Percentiles rank a stretch among this genome's conserved stretches.
Conservation (phyloP, 2,113 vertebrate species). For the Empidonax alnorum region DNA sequence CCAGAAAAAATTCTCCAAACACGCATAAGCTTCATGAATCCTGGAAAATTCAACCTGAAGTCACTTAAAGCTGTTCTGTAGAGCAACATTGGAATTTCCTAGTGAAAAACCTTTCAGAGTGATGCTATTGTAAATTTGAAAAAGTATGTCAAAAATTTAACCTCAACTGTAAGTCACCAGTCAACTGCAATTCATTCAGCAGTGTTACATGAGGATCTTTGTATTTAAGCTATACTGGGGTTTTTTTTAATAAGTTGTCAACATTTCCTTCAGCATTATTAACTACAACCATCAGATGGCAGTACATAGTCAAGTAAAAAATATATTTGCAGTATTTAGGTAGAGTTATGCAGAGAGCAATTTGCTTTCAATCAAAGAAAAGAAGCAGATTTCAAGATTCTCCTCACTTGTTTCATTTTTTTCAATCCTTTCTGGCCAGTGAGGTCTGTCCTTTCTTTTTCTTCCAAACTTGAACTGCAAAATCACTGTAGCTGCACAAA, state of each 20-base stretch:
- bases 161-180: neutral
- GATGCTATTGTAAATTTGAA: neutral
- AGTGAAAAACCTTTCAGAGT: neutral
- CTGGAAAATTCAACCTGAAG: neutral
- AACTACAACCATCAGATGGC: slow-evolving; percentile 47
- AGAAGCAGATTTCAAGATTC: neutral
- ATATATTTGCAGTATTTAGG: neutral
- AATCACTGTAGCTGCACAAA: neutral
- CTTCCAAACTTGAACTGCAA: neutral
- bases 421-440: neutral
- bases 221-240: neutral
- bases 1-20: neutral
- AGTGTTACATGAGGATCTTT: neutral
- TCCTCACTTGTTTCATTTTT: neutral
- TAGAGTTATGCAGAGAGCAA: neutral
- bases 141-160: neutral
- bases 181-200: neutral
- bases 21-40: neutral
- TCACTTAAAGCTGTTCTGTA: neutral
- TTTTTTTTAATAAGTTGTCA: neutral
- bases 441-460: neutral
- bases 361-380: neutral
- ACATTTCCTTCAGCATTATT: neutral
- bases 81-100: neutral
- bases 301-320: neutral